Evolutionary conservation across 2,113 vertebrate genomes (phyloP).

Genomic region (Toxotes jaculatrix): DNA sequence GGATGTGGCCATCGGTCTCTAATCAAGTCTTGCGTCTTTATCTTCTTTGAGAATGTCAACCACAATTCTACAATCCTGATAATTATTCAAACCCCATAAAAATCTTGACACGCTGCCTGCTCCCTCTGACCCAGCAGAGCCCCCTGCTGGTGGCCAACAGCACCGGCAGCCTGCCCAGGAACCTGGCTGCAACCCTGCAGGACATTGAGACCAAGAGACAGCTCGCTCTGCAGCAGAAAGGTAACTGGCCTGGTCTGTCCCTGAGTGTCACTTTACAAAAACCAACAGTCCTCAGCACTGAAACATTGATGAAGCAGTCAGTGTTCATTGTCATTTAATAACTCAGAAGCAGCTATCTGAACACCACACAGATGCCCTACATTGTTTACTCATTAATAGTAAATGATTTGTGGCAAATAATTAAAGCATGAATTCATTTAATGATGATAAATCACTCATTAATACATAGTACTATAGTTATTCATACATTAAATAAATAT

Average conservation of each 20-base stretch:
- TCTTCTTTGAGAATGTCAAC: neutral
- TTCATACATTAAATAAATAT: neutral
- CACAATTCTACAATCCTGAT: neutral
- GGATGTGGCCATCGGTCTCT: too few relatives aligned
- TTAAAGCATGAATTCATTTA: neutral
- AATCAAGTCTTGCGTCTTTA: neutral
- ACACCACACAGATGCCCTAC: too few relatives aligned
- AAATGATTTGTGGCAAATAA: neutral
- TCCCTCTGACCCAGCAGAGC: conserved; percentile 80
- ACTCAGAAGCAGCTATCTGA: neutral
- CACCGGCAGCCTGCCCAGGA: conserved; percentile 90
- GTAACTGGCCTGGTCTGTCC: conserved; percentile 73
- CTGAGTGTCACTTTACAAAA: neutral
- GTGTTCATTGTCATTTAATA: too few relatives aligned
- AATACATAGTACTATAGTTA: neutral
- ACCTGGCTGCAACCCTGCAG: conserved; percentile 92
- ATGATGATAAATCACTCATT: neutral
- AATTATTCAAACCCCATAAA: neutral
- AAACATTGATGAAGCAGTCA: neutral
- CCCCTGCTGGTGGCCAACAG: conserved; percentile 82
- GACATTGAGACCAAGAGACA: conserved; percentile 97
- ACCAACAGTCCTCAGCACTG: neutral
- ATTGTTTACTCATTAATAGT: neutral
- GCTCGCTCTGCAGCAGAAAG: conserved; percentile 95
- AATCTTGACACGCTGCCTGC: neutral